Conservation (phyloP, 2,797 vertebrate species). For the Enteromius paludinosus region DNA sequence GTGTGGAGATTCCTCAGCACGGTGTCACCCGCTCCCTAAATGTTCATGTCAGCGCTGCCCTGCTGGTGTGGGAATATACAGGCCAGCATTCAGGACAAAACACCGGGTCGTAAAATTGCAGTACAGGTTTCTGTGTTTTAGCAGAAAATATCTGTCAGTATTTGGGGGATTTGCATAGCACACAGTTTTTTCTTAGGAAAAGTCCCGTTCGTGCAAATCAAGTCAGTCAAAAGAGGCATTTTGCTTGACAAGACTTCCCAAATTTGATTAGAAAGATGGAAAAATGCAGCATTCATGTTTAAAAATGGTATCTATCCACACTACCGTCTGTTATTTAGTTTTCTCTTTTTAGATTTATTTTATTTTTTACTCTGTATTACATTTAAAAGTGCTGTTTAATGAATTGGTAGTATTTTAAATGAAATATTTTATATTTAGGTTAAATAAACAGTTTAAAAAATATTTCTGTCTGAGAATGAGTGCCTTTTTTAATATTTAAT, state of each 20-base stretch:
- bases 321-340: not conserved
- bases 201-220: not conserved
- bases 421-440: not conserved
- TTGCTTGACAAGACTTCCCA: not conserved
- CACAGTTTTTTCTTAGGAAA: not conserved
- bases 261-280: not conserved
- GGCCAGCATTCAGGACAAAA: slow-evolving; percentile 81
- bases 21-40: slow-evolving; percentile 95
- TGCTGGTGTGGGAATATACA: slow-evolving; percentile 96
- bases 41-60: slow-evolving; percentile 94
- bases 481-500: not conserved
- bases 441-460: not conserved
- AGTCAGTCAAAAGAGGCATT: not conserved
- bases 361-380: not conserved
- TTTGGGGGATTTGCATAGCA: not conserved
- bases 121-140: slow-evolving; percentile 18
- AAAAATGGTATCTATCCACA: not conserved
- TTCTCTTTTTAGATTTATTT: not conserved
- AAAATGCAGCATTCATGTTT: not conserved
- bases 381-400: not conserved
- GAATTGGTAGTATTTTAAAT: not conserved
- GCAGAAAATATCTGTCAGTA: slow-evolving; percentile 13
- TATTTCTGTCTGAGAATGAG: not conserved
- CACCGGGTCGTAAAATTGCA: not conserved
- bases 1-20: slow-evolving; percentile 96